phyloP scores from a whole-genome alignment of 2,888 invertebrate species.

The Drosophila setosimentum region DNA sequence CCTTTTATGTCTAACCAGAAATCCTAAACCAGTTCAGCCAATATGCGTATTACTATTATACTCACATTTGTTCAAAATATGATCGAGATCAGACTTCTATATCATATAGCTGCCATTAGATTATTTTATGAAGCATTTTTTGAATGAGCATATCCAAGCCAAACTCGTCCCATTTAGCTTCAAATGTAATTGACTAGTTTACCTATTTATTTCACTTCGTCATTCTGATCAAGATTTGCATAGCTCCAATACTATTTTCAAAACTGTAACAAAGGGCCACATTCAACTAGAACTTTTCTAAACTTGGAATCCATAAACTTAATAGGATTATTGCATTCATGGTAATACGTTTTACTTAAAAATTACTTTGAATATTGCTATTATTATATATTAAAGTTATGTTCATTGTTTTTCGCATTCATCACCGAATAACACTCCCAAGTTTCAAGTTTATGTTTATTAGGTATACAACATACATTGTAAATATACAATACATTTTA shows the following conservation, averaged over 20 bases:
- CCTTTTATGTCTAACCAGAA: neutral
- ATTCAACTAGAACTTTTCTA: neutral
- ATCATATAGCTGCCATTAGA: neutral
- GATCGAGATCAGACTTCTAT: neutral
- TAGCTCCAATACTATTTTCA: neutral
- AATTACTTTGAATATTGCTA: neutral
- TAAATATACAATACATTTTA: conserved; percentile 1
- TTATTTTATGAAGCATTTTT: neutral
- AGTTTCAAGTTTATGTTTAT: conserved; percentile 7
- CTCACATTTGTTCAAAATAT: neutral
- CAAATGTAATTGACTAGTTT: neutral
- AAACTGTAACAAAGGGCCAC: neutral
- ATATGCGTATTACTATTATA: neutral
- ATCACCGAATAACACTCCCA: conserved; percentile 3
- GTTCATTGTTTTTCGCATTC: conserved; percentile 7
- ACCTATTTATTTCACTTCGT: neutral
- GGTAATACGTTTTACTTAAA: neutral
- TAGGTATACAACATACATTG: neutral
- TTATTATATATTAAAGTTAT: conserved; percentile 1
- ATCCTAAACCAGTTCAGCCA: neutral
- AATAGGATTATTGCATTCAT: neutral
- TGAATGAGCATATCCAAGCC: neutral
- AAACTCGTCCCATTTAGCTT: neutral
- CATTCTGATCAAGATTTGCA: neutral
- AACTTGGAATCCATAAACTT: neutral